Evolutionary conservation across 2,797 vertebrate species (phyloP).

Genomic region (Todus mexicanus): DNA sequence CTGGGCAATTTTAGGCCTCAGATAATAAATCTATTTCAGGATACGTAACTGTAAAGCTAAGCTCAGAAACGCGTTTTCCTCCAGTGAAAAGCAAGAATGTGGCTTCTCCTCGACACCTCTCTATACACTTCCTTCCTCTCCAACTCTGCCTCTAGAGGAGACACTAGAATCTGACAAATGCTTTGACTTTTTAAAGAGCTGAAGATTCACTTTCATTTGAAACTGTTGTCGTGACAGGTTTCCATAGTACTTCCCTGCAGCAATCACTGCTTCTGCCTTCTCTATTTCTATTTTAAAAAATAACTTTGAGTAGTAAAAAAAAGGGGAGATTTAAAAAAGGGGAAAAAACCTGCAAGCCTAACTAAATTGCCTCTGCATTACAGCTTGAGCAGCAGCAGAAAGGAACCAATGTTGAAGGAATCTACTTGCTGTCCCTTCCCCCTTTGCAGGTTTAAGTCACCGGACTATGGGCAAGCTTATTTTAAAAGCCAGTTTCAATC

Average conservation of each 20-base stretch:
- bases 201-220: background rate
- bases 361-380: background rate
- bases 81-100: background rate
- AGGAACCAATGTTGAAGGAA: background rate
- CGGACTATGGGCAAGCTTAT: background rate
- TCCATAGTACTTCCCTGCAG: slow-evolving; percentile 44
- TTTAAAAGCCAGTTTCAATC: background rate
- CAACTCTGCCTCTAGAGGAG: background rate
- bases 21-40: background rate
- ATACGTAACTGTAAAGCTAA: background rate
- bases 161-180: slow-evolving; percentile 1
- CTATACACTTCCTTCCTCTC: background rate
- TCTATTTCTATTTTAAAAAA: slow-evolving; percentile 54
- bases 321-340: background rate
- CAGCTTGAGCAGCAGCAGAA: background rate
- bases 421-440: background rate
- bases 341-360: background rate
- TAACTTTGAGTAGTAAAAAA: slow-evolving; percentile 25
- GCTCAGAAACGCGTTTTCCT: background rate
- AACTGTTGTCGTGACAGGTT: slow-evolving; percentile 49
- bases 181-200: slow-evolving; percentile 3
- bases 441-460: background rate
- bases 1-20: background rate
- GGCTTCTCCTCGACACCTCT: background rate
- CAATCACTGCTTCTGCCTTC: slow-evolving; percentile 34